These are phyloP conservation scores for Platysternon megacephalum DNA, from an alignment of 2,113 vertebrate species.

Conservation along the genomic window DNA sequence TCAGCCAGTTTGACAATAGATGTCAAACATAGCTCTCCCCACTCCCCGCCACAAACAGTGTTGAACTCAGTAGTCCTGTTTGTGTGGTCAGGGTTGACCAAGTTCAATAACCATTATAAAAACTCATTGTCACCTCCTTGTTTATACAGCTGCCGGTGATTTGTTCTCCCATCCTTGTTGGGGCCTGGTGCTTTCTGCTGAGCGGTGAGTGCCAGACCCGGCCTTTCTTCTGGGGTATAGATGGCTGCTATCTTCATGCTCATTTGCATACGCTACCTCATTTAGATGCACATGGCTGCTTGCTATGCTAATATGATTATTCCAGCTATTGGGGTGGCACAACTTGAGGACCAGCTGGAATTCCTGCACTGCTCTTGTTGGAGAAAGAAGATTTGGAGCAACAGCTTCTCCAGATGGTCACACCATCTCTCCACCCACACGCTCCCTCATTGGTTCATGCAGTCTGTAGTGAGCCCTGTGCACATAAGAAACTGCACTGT, in stretches of 20 bases:
- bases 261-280: fast-evolving
- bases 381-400: not conserved
- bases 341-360: not conserved
- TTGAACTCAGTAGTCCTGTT: slow-evolving; percentile 17
- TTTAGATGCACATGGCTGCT: fast-evolving
- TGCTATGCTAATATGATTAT: fast-evolving
- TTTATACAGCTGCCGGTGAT: slow-evolving; percentile 43
- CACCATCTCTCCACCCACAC: fast-evolving
- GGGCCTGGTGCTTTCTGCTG: not conserved
- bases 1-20: not conserved
- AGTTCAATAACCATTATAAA: slow-evolving; percentile 50
- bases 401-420: not conserved
- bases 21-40: not conserved
- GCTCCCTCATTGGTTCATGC: not conserved
- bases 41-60: not conserved
- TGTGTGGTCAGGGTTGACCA: slow-evolving; percentile 41
- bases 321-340: not conserved
- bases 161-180: slow-evolving; percentile 2
- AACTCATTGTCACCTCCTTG: slow-evolving; percentile 29
- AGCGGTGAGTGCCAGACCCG: not conserved
- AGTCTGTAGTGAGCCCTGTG: not conserved
- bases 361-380: not conserved
- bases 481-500: not conserved
- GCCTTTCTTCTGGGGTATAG: not conserved
- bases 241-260: not conserved